Conservation (phyloP, 2,797 vertebrate genomes). For the Glossophaga mutica region DNA sequence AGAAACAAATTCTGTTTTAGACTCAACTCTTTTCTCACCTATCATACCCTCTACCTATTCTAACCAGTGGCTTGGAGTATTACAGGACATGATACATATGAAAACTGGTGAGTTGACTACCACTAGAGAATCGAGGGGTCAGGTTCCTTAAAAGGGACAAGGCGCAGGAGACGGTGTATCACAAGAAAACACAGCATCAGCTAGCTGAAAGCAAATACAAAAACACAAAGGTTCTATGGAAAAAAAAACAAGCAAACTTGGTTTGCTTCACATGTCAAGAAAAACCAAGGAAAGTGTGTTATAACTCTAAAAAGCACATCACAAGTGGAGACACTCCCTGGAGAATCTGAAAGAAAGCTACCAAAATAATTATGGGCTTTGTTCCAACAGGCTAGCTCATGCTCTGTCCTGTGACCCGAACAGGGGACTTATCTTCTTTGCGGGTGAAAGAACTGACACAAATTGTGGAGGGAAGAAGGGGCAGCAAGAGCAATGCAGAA, state of each 20-base stretch:
- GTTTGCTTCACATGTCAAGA: not conserved
- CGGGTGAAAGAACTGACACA: not conserved
- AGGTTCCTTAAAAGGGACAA: not conserved
- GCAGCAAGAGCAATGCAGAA: not conserved
- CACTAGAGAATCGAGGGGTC: not conserved
- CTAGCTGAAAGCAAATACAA: not conserved
- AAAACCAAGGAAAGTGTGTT: not conserved
- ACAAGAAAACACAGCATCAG: not conserved
- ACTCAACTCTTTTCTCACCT: not conserved
- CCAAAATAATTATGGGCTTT: not conserved
- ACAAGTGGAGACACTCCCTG: not conserved
- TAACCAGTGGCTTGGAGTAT: not conserved
- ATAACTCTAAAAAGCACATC: not conserved
- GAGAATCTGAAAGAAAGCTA: not conserved
- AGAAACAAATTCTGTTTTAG: not conserved
- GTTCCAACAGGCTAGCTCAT: not conserved
- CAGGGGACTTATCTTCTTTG: not conserved
- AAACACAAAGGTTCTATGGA: not conserved
- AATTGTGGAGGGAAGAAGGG: not conserved
- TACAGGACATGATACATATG: not conserved
- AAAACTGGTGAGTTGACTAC: not conserved
- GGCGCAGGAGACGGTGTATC: not conserved
- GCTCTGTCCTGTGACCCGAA: slow-evolving; percentile 12
- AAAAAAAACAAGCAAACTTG: not conserved
- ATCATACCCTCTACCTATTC: not conserved